Evolutionary conservation across 2,113 vertebrate species (phyloP).

Genomic region (Rissa tridactyla): DNA sequence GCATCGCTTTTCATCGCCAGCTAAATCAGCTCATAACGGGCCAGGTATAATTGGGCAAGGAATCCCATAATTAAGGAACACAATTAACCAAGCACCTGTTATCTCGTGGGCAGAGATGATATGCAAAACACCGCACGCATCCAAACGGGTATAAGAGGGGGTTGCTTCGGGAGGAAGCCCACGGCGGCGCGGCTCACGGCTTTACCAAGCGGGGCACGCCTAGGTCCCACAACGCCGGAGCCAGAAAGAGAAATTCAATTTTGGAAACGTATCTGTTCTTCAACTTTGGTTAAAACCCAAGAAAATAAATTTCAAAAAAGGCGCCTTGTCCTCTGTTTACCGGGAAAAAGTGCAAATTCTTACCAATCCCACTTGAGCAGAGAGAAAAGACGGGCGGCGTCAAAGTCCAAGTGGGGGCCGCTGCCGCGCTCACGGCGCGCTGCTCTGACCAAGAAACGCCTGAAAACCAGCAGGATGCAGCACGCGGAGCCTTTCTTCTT

Average conservation of each 20-base stretch:
- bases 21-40: neutral
- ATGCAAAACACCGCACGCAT: fast-evolving
- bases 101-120: neutral
- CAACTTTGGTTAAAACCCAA: neutral
- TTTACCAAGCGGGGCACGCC: neutral
- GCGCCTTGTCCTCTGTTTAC: neutral
- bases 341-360: neutral
- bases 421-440: fast-evolving
- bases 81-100: neutral
- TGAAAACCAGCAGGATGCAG: neutral
- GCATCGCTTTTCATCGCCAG: neutral
- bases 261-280: neutral
- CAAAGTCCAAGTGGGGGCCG: neutral
- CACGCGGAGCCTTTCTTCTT: neutral
- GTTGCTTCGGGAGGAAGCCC: neutral
- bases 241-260: neutral
- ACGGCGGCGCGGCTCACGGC: fast-evolving
- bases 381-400: neutral
- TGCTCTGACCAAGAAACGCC: neutral
- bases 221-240: neutral
- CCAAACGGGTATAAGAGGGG: neutral
- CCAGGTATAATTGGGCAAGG: neutral
- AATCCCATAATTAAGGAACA: neutral
- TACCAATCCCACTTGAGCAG: neutral
- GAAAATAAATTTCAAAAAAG: no score